Conservation (phyloP, 2,113 vertebrate genomes). For the Camelus dromedarius region DNA sequence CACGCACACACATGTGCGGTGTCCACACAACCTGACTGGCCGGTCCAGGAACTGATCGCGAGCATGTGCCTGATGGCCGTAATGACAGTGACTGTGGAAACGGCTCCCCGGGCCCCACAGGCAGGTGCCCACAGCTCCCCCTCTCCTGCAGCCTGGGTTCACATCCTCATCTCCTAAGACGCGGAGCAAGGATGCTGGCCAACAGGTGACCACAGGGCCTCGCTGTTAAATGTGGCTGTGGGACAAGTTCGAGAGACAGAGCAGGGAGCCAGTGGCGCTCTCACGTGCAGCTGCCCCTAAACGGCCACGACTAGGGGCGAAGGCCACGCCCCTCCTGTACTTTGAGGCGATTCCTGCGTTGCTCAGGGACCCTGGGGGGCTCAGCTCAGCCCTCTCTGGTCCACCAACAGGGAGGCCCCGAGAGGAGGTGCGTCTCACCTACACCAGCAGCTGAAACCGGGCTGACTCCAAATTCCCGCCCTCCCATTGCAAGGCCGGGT, state of each 20-base stretch:
- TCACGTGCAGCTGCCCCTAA: not conserved
- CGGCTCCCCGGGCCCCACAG: accelerated
- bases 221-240: no score
- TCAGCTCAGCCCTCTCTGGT: accelerated
- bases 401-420: not conserved
- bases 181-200: not conserved
- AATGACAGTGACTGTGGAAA: no score
- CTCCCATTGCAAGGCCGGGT: not conserved
- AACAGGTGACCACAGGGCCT: accelerated
- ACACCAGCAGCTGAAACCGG: not conserved
- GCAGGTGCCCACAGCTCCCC: accelerated
- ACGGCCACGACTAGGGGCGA: no score
- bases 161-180: not conserved
- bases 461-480: not conserved
- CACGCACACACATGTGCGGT: accelerated
- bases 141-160: not conserved
- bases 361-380: not conserved
- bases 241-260: not conserved
- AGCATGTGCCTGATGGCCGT: not conserved
- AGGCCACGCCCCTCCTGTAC: not conserved
- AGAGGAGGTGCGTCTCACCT: accelerated
- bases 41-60: accelerated
- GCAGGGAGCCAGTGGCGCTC: accelerated
- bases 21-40: accelerated
- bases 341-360: no score